These are phyloP conservation scores for Himalopsyche japonica DNA, from an alignment of 2,888 invertebrate species.

Conservation along the genomic window DNA sequence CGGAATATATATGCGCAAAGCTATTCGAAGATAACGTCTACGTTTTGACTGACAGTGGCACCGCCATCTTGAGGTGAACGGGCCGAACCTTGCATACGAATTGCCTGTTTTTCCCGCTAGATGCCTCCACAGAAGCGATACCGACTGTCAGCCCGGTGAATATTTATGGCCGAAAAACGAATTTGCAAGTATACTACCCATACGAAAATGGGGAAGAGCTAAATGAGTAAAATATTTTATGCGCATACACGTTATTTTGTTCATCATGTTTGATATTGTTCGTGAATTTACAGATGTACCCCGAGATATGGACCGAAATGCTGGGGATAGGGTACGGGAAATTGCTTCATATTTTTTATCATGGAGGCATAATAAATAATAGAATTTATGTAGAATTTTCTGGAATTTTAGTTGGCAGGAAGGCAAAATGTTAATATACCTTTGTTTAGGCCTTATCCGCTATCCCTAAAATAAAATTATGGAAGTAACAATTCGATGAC, in stretches of 20 bases:
- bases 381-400: not conserved
- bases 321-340: not conserved
- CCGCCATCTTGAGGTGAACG: slow-evolving; percentile 48
- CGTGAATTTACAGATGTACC: slow-evolving; percentile 19
- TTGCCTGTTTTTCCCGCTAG: slow-evolving; percentile 44
- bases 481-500: not conserved
- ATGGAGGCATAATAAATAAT: not conserved
- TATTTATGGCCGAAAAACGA: slow-evolving; percentile 57
- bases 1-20: slow-evolving; percentile 34
- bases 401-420: not conserved
- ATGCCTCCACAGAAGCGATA: slow-evolving; percentile 47
- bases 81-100: slow-evolving; percentile 45
- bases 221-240: slow-evolving; percentile 59
- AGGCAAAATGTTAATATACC: not conserved
- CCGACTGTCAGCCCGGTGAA: slow-evolving; percentile 49
- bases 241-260: slow-evolving; percentile 51
- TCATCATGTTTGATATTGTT: slow-evolving; percentile 39
- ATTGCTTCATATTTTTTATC: not conserved
- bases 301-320: not conserved
- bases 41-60: slow-evolving; percentile 45
- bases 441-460: not conserved
- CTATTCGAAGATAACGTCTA: slow-evolving; percentile 40
- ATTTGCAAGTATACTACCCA: slow-evolving; percentile 45
- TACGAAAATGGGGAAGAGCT: slow-evolving; percentile 52
- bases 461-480: not conserved